Evolutionary conservation across 1,140 invertebrate genomes (phyloP), one percentile per base, ranked within the genome.

Genomic region (Drosophila auraria): DNA sequence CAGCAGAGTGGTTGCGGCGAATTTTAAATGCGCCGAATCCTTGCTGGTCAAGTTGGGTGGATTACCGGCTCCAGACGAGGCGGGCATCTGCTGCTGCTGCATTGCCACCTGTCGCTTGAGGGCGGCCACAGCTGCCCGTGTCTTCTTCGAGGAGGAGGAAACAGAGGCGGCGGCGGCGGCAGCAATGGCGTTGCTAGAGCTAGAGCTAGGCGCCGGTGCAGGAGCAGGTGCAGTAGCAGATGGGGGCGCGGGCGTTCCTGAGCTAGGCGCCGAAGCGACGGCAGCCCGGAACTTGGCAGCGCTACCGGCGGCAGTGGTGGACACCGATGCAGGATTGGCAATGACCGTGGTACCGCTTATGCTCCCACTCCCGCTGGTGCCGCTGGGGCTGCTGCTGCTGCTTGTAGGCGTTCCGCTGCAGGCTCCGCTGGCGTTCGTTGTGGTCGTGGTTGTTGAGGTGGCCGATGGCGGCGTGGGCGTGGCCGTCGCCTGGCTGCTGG

Each of bases 11-110:
- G 87, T 80, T 64, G 84, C 77, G 63, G 87, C 76, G 57, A 83
- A 86, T 72, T 81, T 87, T 58, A 87, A 87, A 89, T 89, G 80
- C 72, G 83, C 83, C 50, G 83, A 73, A 66, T 89, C 84, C 61
- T 87, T 90, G 80, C 60, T 75, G 62, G 66, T 56, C 40, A 79
- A 17, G 30, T 54, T 53, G 38, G 71, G 36, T n/a, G 49, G 11
- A 50, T 70, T 62, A 38, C 33, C 51, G 72, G 61, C 53, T 65
- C 53, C 65, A 40, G 73, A 42, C 42, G 69, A 56, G 38, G 72
- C 51, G 47, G 82, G 75, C 36, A 69, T 70, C 50, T 80, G 81
- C 58, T 72, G 58, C 25, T 71, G 77, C 25, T 78, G 78, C 77
- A 78, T 65, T 40, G 80, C 89, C 27, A 87, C 86, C 76, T 87